Base-by-base conservation (phyloP, 1,140 invertebrate genomes). In the Bombus terrestris region DNA sequence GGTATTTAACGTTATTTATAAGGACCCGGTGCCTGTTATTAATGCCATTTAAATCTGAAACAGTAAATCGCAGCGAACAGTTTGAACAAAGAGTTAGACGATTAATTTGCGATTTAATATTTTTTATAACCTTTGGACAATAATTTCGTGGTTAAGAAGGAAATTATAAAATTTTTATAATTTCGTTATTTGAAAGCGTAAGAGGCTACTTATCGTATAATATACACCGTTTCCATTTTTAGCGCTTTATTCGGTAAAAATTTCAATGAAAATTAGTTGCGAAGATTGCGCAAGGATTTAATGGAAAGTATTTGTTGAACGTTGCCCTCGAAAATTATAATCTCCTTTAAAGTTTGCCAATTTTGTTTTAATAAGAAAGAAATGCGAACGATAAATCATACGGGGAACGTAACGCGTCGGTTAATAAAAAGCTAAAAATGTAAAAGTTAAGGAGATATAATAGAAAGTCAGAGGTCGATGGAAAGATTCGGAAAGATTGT, bases 61-160 rank as follows among this genome's bases (percentile, higher is more conserved):
- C 35, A 35, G 77, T 83, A 69, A 77, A 83, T 83, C 43, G 25
- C 28, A 12, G 8, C 0, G 32, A 25, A 35, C 32, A 37, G 13
- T 74, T 64, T 2, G 13, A 32, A 32, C 53, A 25, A n/a, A 18
- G 39, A 28, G 22, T 47, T 47, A 2, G 0, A 39, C 25, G 25
- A 12, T 82, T 57, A 74, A 82, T 82, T 82, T 66, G 35, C 39
- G 22, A 53, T 15, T 39, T 64, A 41, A 66, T 35, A 35, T 83
- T 77, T 41, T 53, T 10, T 2, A 39, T 8, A 39, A 25, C 28
- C 15, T 41, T 41, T 5, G 18, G 6, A 12, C 18, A 18, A 76
- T 8, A 2, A n/a, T 41, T 8, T 22, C 47, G 18, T 22, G 18
- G 0, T 53, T 53, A 53, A 53, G 15, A 1, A 62, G 10, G 22